phyloP scores from a whole-genome alignment of 2,113 vertebrate genomes.

The Chunga burmeisteri region DNA sequence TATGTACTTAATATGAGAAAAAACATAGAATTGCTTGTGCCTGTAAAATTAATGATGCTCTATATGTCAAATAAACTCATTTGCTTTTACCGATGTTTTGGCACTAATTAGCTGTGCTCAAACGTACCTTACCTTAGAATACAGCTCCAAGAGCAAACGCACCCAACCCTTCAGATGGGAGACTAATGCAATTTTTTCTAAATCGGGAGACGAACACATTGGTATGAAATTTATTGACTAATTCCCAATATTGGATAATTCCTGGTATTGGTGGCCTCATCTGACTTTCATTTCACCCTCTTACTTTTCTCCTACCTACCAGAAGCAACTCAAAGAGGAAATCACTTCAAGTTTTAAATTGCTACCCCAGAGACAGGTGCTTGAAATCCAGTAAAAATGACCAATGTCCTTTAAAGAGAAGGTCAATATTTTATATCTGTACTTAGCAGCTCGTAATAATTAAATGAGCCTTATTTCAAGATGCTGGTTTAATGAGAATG shows the following conservation, averaged over 20 bases:
- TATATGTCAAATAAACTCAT: neutral
- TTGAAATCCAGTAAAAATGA: neutral
- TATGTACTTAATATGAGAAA: neutral
- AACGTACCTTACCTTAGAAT: neutral
- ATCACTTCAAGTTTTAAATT: neutral
- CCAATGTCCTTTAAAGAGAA: neutral
- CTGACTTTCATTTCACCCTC: neutral
- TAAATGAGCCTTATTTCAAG: slow-evolving; percentile 37
- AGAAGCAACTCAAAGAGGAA: neutral
- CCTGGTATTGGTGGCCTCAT: neutral
- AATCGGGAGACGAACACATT: neutral
- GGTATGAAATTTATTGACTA: neutral
- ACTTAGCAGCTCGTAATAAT: slow-evolving; percentile 30
- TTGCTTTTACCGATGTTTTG: neutral
- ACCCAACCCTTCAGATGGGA: neutral
- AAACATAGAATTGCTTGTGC: neutral
- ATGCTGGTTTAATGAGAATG: slow-evolving; percentile 41
- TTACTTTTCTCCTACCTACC: neutral
- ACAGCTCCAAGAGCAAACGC: neutral
- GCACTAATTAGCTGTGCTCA: neutral
- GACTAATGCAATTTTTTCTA: neutral
- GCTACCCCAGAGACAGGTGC: neutral
- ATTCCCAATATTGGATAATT: neutral
- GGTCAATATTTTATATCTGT: slow-evolving; percentile 43
- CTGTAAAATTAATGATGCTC: neutral